Evolutionary conservation across 2,888 invertebrate species (phyloP).

Genomic region (Drosophila eohydei): DNA sequence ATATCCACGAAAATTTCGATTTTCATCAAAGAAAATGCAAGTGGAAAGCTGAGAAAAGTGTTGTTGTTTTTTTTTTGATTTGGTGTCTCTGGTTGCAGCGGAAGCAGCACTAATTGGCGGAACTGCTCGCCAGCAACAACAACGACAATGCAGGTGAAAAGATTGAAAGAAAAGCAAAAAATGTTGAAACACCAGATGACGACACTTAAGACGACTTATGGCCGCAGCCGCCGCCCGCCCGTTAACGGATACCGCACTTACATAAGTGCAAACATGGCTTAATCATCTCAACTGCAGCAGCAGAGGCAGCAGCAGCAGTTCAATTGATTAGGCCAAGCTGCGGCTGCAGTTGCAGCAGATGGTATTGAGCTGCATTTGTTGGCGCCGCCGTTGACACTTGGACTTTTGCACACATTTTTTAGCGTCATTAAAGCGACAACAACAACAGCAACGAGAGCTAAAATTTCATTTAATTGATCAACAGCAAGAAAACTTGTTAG

Average conservation of each 20-base stretch:
- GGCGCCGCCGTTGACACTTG: slow-evolving; percentile 64
- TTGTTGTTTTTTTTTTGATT: slow-evolving; percentile 17
- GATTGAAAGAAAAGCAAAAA: slow-evolving; percentile 15
- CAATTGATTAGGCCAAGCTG: slow-evolving; percentile 68
- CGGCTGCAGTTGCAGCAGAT: slow-evolving; percentile 9
- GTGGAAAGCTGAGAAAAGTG: slow-evolving; percentile 67
- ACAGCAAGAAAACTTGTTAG: slow-evolving; percentile 67
- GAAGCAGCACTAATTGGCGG: slow-evolving; percentile 79
- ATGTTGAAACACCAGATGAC: slow-evolving; percentile 76
- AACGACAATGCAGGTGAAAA: slow-evolving; percentile 28
- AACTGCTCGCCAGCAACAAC: slow-evolving; percentile 59
- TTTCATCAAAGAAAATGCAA: slow-evolving; percentile 35
- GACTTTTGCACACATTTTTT: slow-evolving; percentile 61
- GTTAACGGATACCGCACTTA: slow-evolving; percentile 69
- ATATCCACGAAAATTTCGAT: slow-evolving; percentile 20
- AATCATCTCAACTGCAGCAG: slow-evolving; percentile 64
- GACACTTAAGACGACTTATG: slow-evolving; percentile 73
- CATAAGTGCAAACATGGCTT: slow-evolving; percentile 79
- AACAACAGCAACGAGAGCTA: slow-evolving; percentile 23
- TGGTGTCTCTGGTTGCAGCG: slow-evolving; percentile 58
- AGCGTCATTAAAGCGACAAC: slow-evolving; percentile 45
- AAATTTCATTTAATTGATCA: slow-evolving; percentile 73
- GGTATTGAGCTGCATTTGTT: slow-evolving; percentile 20
- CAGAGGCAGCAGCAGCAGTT: slow-evolving; percentile 26
- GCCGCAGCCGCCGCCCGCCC: slow-evolving; percentile 68